A percentile compares a stretch with the other conserved stretches of the same genome.
phyloP scores from a whole-genome alignment of 1,140 invertebrate species.

The Onthophagus taurus region DNA sequence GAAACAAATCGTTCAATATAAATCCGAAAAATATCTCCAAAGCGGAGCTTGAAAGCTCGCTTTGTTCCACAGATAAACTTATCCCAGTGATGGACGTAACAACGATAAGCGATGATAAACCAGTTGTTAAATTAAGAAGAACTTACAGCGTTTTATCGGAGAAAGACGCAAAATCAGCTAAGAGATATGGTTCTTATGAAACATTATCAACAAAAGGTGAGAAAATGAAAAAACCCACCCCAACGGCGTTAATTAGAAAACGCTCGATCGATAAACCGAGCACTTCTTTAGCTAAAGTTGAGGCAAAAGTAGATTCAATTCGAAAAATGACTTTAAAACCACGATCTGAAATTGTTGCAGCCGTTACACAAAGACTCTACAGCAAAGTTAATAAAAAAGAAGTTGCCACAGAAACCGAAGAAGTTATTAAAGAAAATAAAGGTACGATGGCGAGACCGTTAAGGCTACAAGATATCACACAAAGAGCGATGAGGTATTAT shows the following conservation, averaged over 20 bases:
- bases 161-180: conserved; percentile 15
- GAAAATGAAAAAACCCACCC: conserved; percentile 12
- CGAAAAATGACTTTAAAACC: conserved; percentile 22
- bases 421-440: conserved; percentile 21
- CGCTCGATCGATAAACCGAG: conserved; percentile 19
- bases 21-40: conserved; percentile 1
- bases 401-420: conserved; percentile 37
- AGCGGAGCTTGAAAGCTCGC: conserved; percentile 3
- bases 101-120: conserved; percentile 11
- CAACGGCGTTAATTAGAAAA: conserved; percentile 20
- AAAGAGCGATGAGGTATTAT: conserved; percentile 45
- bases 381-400: conserved; percentile 49
- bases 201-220: conserved; percentile 17
- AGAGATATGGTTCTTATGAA: conserved; percentile 25
- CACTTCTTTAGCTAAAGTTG: conserved; percentile 16
- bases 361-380: conserved; percentile 58
- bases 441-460: conserved; percentile 20
- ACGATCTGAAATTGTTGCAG: conserved; percentile 55
- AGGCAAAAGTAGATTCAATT: conserved; percentile 23
- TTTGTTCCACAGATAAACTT: conserved; percentile 20
- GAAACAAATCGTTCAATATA: conserved; percentile 1
- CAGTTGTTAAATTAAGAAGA: conserved; percentile 18
- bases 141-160: conserved; percentile 22
- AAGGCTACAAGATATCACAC: conserved; percentile 45
- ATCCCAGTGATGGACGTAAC: conserved; percentile 31